These are phyloP conservation scores for Idaea straminata DNA, from an alignment of 2,888 invertebrate species.

Conservation along the genomic window DNA sequence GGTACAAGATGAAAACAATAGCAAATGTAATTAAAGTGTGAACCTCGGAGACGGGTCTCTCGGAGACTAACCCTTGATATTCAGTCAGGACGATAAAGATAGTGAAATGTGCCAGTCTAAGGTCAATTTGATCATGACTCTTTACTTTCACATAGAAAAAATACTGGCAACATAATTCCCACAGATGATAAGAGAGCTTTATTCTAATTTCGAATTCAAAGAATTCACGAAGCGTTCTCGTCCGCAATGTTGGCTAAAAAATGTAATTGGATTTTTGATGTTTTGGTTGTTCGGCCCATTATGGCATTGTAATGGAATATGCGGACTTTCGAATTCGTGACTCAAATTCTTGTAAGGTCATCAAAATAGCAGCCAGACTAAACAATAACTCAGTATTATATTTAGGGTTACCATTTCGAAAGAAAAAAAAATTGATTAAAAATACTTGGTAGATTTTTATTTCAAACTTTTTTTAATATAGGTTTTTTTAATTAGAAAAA, in stretches of 20 bases:
- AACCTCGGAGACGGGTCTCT: too few relatives aligned
- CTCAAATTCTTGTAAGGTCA: constrained; percentile 26
- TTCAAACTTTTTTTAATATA: too few relatives aligned
- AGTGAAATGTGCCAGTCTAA: too few relatives aligned
- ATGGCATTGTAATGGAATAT: constrained; percentile 3
- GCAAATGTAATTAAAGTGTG: too few relatives aligned
- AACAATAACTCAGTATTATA: constrained; percentile 34
- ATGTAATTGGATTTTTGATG: constrained; percentile 1
- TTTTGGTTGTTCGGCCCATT: neutral
- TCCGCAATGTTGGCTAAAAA: neutral
- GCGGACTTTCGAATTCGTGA: constrained; percentile 24
- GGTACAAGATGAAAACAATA: too few relatives aligned
- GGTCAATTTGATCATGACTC: neutral
- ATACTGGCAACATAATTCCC: neutral
- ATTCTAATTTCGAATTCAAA: neutral
- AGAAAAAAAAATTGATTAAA: neutral
- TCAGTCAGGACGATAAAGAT: too few relatives aligned
- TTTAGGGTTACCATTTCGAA: constrained; percentile 19
- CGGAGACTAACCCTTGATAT: too few relatives aligned
- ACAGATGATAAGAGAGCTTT: neutral
- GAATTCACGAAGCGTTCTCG: neutral
- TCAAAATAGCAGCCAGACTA: constrained; percentile 35
- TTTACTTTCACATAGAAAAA: neutral
- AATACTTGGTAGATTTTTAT: neutral
- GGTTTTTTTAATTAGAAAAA: too few relatives aligned